These are phyloP conservation scores for Wasmannia auropunctata DNA, from an alignment of 1,140 invertebrate genomes.

Conservation along the genomic window DNA sequence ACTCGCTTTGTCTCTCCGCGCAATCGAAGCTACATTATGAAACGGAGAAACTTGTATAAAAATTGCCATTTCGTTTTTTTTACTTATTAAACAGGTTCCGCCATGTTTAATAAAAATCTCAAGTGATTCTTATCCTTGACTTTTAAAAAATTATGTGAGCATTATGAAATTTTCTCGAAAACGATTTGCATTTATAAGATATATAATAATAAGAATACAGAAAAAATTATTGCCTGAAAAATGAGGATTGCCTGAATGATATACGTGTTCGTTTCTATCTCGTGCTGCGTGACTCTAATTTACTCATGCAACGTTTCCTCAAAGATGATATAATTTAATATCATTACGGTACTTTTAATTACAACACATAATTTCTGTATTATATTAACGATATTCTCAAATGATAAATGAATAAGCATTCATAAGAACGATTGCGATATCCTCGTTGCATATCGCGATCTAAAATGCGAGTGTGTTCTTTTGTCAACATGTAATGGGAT, in stretches of 20 bases:
- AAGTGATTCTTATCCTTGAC: slow-evolving; percentile 26
- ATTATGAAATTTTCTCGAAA: slow-evolving; percentile 9
- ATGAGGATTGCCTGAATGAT: neutral
- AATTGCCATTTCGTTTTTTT: neutral
- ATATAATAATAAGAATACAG: neutral
- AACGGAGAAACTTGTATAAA: slow-evolving; percentile 19
- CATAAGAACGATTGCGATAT: neutral
- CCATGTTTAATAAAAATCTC: slow-evolving; percentile 10
- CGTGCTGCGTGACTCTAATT: slow-evolving; percentile 1
- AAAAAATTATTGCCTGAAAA: slow-evolving; percentile 1
- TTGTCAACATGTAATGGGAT: neutral
- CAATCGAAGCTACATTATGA: slow-evolving; percentile 12
- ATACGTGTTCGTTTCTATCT: neutral
- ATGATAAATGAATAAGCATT: neutral
- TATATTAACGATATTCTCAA: neutral
- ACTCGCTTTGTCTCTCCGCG: slow-evolving; percentile 11
- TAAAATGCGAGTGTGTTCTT: neutral
- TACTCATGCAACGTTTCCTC: neutral
- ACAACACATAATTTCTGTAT: neutral
- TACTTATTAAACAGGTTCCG: neutral
- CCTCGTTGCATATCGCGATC: neutral
- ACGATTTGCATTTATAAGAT: slow-evolving; percentile 20
- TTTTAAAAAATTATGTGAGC: slow-evolving; percentile 15
- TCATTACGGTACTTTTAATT: neutral
- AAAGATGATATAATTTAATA: slow-evolving; percentile 23